These are phyloP conservation scores for Spodoptera litura DNA, from an alignment of 1,140 invertebrate genomes.

Conservation along the genomic window DNA sequence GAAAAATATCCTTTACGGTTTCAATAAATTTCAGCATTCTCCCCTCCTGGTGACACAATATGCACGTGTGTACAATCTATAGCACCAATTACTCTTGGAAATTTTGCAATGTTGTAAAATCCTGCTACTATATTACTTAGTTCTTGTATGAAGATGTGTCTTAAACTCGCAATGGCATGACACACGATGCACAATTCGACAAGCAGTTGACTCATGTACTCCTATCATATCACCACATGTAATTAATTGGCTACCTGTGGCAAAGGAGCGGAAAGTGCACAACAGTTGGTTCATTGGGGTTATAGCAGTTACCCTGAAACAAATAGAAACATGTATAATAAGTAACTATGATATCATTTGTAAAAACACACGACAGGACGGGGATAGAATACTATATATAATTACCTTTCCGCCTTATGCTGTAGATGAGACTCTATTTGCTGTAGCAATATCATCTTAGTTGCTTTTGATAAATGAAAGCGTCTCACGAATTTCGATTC, in stretches of 20 bases:
- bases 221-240: conserved; percentile 51
- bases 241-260: conserved; percentile 52
- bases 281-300: conserved; percentile 51
- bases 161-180: conserved; percentile 51
- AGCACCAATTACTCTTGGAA: conserved; percentile 55
- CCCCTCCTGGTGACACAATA: conserved; percentile 51
- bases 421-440: too few species aligned
- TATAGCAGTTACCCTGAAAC: background rate
- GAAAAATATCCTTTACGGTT: conserved; percentile 53
- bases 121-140: conserved; percentile 40
- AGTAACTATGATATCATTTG: too few species aligned
- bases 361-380: too few species aligned
- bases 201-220: conserved; percentile 50
- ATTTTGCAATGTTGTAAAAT: conserved; percentile 58
- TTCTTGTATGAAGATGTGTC: conserved; percentile 33
- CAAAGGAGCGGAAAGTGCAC: conserved; percentile 49
- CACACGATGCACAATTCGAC: conserved; percentile 40
- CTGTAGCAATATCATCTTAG: too few species aligned
- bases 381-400: too few species aligned
- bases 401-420: too few species aligned
- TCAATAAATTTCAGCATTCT: conserved; percentile 47
- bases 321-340: background rate
- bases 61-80: conserved; percentile 52
- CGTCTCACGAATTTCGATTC: too few species aligned
- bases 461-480: too few species aligned